A percentile compares a stretch with the other conserved stretches of the same genome.
phyloP scores from a whole-genome alignment of 2,888 invertebrate species.

The Epiblema foenella region DNA sequence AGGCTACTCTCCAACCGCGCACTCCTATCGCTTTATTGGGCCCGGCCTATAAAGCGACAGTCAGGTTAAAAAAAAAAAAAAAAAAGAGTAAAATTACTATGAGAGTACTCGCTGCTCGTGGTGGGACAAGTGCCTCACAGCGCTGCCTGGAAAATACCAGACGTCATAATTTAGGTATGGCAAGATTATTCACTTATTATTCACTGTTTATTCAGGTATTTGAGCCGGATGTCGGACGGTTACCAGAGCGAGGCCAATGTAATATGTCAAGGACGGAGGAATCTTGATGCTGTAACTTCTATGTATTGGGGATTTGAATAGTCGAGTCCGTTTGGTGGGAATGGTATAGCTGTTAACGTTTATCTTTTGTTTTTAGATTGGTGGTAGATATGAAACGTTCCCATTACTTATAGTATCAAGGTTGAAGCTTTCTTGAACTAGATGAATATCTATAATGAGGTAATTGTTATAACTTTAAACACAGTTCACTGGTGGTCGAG shows the following conservation, averaged over 20 bases:
- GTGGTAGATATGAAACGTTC: neutral
- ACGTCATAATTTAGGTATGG: slow-evolving; percentile 4
- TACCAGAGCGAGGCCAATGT: slow-evolving; percentile 60
- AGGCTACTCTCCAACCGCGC: too few species aligned
- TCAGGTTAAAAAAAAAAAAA: too few species aligned
- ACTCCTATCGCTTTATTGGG: too few species aligned
- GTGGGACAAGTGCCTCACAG: too few species aligned
- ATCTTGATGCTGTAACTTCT: neutral
- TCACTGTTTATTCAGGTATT: slow-evolving; percentile 4
- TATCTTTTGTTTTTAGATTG: slow-evolving; percentile 21
- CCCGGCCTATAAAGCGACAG: too few species aligned
- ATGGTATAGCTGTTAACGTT: slow-evolving; percentile 7
- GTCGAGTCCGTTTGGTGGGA: slow-evolving; percentile 6
- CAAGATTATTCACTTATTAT: neutral
- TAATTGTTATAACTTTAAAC: neutral
- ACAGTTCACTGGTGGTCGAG: neutral
- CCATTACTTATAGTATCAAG: slow-evolving; percentile 18
- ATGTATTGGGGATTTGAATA: slow-evolving; percentile 17
- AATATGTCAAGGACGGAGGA: slow-evolving; percentile 52
- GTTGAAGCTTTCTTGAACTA: neutral
- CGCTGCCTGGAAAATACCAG: slow-evolving; percentile 10
- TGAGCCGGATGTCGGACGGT: slow-evolving; percentile 57
- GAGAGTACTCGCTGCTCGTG: too few species aligned
- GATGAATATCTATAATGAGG: slow-evolving; percentile 3
- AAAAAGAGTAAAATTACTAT: too few species aligned